phyloP scores from a whole-genome alignment of 2,797 vertebrate genomes.

The Xenops minutus region DNA sequence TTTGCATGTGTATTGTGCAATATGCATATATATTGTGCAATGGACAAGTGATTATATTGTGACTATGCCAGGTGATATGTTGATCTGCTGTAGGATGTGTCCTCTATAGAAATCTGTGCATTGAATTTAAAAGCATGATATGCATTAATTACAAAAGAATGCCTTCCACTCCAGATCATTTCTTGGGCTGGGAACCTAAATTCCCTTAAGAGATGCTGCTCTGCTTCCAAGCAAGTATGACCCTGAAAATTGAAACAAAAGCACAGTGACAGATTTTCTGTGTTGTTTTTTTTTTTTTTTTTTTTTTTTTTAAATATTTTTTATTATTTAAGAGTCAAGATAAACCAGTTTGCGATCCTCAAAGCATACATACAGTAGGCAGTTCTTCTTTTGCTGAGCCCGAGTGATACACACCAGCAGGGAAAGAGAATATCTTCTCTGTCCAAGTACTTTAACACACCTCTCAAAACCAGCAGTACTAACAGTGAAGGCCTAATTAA shows the following conservation, averaged over 20 bases:
- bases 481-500: background rate
- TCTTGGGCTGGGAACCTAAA: background rate
- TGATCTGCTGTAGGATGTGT: background rate
- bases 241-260: background rate
- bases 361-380: background rate
- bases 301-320: background rate
- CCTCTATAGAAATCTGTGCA: background rate
- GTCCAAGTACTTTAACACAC: background rate
- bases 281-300: too few relatives aligned
- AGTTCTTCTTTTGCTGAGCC: background rate
- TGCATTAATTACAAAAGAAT: background rate
- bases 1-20: background rate
- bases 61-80: background rate
- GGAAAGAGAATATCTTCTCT: background rate
- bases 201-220: background rate
- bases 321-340: background rate
- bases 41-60: background rate
- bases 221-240: background rate
- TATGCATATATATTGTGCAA: background rate
- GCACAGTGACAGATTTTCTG: background rate
- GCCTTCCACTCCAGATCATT: fast-evolving
- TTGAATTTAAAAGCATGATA: background rate
- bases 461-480: background rate
- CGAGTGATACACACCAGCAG: background rate
- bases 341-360: background rate